phyloP scores from a whole-genome alignment of 2,888 invertebrate species.

The Taphrorychus bicolor region DNA sequence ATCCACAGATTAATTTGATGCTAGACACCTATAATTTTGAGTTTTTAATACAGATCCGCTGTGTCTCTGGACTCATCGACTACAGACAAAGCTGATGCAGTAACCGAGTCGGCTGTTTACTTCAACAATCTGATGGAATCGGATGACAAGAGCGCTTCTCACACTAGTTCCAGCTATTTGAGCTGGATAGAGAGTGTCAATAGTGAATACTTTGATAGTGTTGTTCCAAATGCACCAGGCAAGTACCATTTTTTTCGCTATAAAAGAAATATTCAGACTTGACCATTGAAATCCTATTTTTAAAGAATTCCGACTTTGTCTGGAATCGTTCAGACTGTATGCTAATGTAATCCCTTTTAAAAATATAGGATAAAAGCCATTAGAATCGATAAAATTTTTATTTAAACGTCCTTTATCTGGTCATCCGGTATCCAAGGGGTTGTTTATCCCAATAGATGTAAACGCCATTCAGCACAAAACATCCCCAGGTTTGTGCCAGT shows the following conservation, averaged over 20 bases:
- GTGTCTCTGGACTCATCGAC: not conserved
- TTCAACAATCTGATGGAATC: not conserved
- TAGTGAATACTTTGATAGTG: constrained; percentile 54
- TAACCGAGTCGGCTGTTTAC: not conserved
- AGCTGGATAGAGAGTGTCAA: constrained; percentile 60
- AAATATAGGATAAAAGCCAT: no score
- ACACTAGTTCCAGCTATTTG: constrained; percentile 55
- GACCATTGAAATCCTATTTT: no score
- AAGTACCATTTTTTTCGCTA: not conserved
- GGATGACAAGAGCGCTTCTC: constrained; percentile 43
- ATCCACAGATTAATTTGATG: no score
- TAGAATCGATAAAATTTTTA: no score
- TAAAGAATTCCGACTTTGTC: not conserved
- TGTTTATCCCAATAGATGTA: no score
- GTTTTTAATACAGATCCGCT: not conserved
- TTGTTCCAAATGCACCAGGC: constrained; percentile 36
- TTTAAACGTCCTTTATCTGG: no score
- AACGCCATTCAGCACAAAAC: no score
- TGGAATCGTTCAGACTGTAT: no score
- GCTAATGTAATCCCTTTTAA: no score
- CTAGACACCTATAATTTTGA: not conserved
- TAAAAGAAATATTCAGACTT: not conserved
- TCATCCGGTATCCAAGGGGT: no score
- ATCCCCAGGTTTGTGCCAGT: no score
- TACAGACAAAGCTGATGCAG: not conserved